These are phyloP conservation scores for Equus przewalskii DNA, from an alignment of 2,113 vertebrate genomes.

Conservation along the genomic window DNA sequence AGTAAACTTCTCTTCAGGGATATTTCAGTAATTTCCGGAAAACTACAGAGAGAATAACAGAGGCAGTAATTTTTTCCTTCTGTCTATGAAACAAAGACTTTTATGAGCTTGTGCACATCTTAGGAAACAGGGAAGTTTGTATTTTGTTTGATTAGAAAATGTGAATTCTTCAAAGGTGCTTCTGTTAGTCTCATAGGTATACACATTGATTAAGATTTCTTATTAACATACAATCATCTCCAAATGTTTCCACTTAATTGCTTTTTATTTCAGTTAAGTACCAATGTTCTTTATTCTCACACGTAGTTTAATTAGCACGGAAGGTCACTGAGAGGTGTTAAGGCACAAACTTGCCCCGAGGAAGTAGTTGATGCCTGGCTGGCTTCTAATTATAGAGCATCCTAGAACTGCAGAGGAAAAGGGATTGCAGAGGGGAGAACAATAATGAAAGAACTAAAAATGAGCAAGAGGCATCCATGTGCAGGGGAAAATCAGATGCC, in stretches of 20 bases:
- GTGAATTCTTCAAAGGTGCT: constrained; percentile 73
- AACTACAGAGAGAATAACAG: constrained; percentile 39
- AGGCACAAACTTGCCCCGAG: constrained; percentile 80
- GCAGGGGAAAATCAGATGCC: neutral
- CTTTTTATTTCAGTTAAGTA: constrained; percentile 85
- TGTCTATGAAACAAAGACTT: constrained; percentile 51
- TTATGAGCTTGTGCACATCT: neutral
- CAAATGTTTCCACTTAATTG: constrained; percentile 86
- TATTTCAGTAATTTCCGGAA: constrained; percentile 54
- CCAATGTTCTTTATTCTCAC: constrained; percentile 82
- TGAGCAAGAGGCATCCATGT: neutral
- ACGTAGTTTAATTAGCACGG: constrained; percentile 83
- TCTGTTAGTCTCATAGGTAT: constrained; percentile 78
- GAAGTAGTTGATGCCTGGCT: constrained; percentile 71
- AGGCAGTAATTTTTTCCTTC: constrained; percentile 25
- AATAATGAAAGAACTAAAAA: constrained; percentile 57
- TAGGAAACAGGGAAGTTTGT: constrained; percentile 66
- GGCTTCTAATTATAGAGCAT: constrained; percentile 81
- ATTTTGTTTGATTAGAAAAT: constrained; percentile 78
- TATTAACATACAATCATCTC: constrained; percentile 84
- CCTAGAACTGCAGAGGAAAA: constrained; percentile 40
- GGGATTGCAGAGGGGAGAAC: neutral
- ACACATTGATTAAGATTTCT: constrained; percentile 85
- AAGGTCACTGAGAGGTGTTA: constrained; percentile 83
- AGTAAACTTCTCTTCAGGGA: constrained; percentile 56